Conservation (phyloP, 2,888 invertebrate genomes). For the Watsonalla binaria region DNA sequence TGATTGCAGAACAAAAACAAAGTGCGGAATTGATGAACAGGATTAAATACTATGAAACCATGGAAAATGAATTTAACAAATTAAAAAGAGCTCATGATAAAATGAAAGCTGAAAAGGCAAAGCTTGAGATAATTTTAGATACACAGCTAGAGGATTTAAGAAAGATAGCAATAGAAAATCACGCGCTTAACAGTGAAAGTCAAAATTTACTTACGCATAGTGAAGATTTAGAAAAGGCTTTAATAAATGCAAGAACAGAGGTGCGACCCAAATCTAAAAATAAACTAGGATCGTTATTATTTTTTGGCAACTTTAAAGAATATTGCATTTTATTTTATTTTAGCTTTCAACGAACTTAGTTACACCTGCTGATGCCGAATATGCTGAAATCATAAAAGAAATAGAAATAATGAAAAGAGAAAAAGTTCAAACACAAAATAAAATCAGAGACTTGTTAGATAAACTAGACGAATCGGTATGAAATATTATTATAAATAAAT, state of each 20-base stretch:
- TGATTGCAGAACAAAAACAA: conserved; percentile 40
- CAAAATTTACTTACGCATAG: conserved; percentile 39
- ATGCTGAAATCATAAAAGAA: conserved; percentile 39
- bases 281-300: too few relatives aligned
- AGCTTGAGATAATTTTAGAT: conserved; percentile 37
- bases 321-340: conserved; percentile 6
- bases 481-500: not conserved
- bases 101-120: conserved; percentile 42
- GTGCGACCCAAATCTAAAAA: conserved; percentile 22
- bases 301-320: too few relatives aligned
- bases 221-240: conserved; percentile 49
- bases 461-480: conserved; percentile 56
- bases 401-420: conserved; percentile 52
- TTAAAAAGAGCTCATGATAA: conserved; percentile 33
- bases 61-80: conserved; percentile 40
- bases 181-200: conserved; percentile 37
- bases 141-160: conserved; percentile 29
- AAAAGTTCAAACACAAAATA: conserved; percentile 39
- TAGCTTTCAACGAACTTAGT: conserved; percentile 28
- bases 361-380: conserved; percentile 15
- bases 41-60: conserved; percentile 36
- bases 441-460: conserved; percentile 45
- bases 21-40: conserved; percentile 38
- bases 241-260: conserved; percentile 48
- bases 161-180: conserved; percentile 40